These are phyloP conservation scores for Hemithea aestivaria DNA, from an alignment of 2,888 invertebrate species.

Conservation along the genomic window DNA sequence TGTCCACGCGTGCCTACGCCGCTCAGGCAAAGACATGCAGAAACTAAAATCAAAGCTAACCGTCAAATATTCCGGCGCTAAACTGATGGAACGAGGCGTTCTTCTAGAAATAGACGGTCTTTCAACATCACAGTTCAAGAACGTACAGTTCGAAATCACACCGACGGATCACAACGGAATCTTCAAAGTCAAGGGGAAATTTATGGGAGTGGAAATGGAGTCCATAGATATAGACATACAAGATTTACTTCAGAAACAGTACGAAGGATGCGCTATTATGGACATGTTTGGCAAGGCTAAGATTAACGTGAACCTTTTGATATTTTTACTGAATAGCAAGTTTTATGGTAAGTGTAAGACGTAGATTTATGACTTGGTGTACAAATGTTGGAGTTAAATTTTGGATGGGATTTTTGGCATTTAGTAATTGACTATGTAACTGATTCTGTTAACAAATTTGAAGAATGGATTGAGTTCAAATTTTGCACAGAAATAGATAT, in stretches of 20 bases:
- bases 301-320: constrained; percentile 86
- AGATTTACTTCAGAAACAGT: constrained; percentile 86
- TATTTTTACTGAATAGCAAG: constrained; percentile 86
- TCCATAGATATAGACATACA: constrained; percentile 85
- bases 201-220: constrained; percentile 88
- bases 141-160: constrained; percentile 85
- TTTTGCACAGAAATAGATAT: too few relatives aligned
- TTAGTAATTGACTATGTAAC: too few relatives aligned
- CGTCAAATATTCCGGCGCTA: constrained; percentile 83
- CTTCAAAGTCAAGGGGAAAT: constrained; percentile 85
- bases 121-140: constrained; percentile 84
- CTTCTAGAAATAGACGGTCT: constrained; percentile 85
- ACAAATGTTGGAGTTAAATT: too few relatives aligned
- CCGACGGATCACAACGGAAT: constrained; percentile 83
- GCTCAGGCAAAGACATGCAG: constrained; percentile 68
- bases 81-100: constrained; percentile 85
- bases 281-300: constrained; percentile 88
- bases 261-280: constrained; percentile 86
- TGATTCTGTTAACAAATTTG: too few relatives aligned
- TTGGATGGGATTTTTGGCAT: too few relatives aligned
- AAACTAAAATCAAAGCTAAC: constrained; percentile 80
- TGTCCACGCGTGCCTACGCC: constrained; percentile 73
- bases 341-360: constrained; percentile 81
- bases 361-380: background rate
- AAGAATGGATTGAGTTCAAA: too few relatives aligned